Evolutionary conservation across 1,140 invertebrate genomes (phyloP).

Genomic region (Tetranychus cinnabarinus): DNA sequence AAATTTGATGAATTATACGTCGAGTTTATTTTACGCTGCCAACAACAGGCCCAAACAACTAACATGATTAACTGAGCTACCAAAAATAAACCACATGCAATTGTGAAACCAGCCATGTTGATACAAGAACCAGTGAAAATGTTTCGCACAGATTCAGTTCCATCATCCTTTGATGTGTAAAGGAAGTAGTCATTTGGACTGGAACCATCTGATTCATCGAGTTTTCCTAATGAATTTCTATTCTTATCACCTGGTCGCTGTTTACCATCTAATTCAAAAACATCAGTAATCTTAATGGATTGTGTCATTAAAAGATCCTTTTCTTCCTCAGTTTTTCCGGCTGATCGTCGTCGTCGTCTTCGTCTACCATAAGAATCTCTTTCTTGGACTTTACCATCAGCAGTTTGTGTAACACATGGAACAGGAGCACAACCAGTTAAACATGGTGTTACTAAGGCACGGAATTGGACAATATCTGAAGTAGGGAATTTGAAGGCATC

Average conservation of each 20-base stretch:
- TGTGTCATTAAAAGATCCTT: slow-evolving; percentile 66
- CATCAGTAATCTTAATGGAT: slow-evolving; percentile 73
- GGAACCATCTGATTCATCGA: background rate
- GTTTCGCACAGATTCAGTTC: slow-evolving; percentile 1
- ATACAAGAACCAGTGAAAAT: slow-evolving; percentile 29
- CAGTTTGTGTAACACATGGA: background rate
- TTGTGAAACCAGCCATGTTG: slow-evolving; percentile 46
- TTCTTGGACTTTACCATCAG: slow-evolving; percentile 25
- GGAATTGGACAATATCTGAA: slow-evolving; percentile 78
- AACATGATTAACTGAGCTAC: slow-evolving; percentile 54
- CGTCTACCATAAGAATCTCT: slow-evolving; percentile 6
- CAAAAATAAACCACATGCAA: slow-evolving; percentile 54
- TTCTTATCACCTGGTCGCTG: slow-evolving; percentile 2
- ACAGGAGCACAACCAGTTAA: slow-evolving; percentile 64
- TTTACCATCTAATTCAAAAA: slow-evolving; percentile 31
- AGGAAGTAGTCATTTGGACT: background rate
- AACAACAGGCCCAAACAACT: slow-evolving; percentile 55
- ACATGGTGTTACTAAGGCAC: slow-evolving; percentile 72
- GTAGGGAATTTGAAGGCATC: slow-evolving; percentile 73
- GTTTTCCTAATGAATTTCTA: background rate
- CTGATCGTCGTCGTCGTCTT: slow-evolving; percentile 1
- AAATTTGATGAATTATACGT: too few relatives aligned
- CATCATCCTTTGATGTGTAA: background rate
- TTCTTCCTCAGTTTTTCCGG: slow-evolving; percentile 18
- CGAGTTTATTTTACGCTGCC: slow-evolving; percentile 31